Evolutionary conservation across 2,113 vertebrate genomes (phyloP).

Genomic region (Forbesichthys papilliferus): DNA sequence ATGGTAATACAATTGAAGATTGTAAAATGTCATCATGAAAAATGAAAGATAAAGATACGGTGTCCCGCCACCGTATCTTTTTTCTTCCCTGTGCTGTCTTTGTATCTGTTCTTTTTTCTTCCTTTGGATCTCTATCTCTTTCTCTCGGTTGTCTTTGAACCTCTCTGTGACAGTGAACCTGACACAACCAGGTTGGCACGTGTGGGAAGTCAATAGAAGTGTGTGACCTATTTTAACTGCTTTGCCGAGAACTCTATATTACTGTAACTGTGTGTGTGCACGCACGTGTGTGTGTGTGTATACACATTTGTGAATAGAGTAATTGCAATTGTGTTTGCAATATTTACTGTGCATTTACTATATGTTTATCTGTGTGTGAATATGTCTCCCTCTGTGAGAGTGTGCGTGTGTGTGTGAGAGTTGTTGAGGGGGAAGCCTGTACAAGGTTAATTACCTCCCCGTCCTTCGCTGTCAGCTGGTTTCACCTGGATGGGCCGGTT

Average conservation of each 20-base stretch:
- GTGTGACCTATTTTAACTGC: conserved; percentile 77
- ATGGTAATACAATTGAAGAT: too few species aligned
- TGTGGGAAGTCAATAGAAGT: conserved; percentile 77
- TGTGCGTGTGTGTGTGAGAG: conserved; percentile 6
- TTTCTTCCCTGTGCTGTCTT: neutral
- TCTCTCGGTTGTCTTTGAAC: conserved; percentile 64
- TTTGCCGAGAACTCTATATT: conserved; percentile 63
- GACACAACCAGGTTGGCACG: conserved; percentile 62
- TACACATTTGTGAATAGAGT: conserved; percentile 7
- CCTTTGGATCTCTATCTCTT: conserved; percentile 8
- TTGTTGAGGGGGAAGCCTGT: conserved; percentile 31
- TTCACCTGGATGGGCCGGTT: conserved; percentile 99
- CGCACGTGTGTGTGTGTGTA: conserved; percentile 18
- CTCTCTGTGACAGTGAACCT: conserved; percentile 63
- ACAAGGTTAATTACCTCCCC: conserved; percentile 91
- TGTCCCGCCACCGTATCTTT: too few species aligned
- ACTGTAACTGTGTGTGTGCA: conserved; percentile 42
- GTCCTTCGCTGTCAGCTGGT: conserved; percentile 97
- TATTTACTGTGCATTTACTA: conserved; percentile 8
- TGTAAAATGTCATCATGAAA: too few species aligned
- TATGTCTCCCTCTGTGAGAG: neutral
- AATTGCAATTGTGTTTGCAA: neutral
- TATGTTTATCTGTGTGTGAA: conserved; percentile 45
- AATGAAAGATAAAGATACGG: too few species aligned
- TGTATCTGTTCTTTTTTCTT: neutral